Conservation (phyloP, 30 jellyfish, hydroid and myxozoan species). For the Cassiopea xamachana region DNA sequence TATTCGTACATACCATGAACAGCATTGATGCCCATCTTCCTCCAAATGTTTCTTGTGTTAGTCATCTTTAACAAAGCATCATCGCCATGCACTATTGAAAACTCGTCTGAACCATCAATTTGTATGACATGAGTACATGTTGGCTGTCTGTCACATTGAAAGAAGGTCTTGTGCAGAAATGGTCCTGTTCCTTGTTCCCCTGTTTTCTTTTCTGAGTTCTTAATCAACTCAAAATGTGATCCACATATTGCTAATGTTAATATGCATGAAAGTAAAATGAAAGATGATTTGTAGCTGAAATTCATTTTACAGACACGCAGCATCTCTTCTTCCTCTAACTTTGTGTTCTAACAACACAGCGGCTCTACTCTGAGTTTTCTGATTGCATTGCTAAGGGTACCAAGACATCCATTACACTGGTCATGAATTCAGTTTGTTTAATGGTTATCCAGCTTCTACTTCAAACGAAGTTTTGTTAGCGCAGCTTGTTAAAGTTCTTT, state of each 20-base stretch:
- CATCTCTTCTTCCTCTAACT: too few species aligned
- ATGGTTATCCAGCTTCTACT: too few species aligned
- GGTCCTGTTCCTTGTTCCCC: not conserved
- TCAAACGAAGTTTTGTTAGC: too few species aligned
- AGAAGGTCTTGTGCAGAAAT: not conserved
- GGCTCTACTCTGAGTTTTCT: too few species aligned
- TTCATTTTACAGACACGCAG: not conserved
- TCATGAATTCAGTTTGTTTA: too few species aligned
- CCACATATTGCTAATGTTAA: not conserved
- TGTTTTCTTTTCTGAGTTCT: not conserved
- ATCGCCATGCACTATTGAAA: not conserved
- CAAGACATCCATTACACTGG: too few species aligned
- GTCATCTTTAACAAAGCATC: not conserved
- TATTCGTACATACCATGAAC: not conserved
- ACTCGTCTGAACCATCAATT: not conserved
- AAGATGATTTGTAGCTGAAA: not conserved
- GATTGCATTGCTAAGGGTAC: too few species aligned
- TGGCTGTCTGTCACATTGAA: not conserved
- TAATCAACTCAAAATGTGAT: not conserved
- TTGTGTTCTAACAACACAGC: too few species aligned
- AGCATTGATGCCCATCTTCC: not conserved
- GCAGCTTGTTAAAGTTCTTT: too few species aligned
- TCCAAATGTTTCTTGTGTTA: not conserved
- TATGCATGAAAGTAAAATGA: not conserved
- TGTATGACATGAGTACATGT: not conserved